Evolutionary conservation across 2,797 vertebrate genomes (phyloP).

Genomic region (Leptatherina wallacei): DNA sequence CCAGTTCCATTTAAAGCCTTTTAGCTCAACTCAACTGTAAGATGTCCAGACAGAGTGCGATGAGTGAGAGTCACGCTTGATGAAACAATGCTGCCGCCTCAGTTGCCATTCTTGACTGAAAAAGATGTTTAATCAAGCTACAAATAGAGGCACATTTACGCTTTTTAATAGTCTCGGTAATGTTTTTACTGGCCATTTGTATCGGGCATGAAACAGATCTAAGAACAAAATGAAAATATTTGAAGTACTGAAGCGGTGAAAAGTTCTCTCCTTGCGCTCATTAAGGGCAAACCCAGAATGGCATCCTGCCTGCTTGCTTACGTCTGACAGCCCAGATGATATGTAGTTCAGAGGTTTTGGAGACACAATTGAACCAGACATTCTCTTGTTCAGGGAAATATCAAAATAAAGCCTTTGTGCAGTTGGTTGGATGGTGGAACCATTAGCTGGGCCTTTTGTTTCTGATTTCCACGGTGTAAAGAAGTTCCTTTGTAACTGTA

Average conservation of each 20-base stretch:
- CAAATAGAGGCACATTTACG: conserved; percentile 37
- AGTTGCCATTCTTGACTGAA: conserved; percentile 50
- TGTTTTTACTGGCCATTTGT: conserved; percentile 71
- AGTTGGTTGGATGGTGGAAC: conserved; percentile 29
- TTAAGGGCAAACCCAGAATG: conserved; percentile 15
- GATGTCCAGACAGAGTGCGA: conserved; percentile 58
- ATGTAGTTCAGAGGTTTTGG: not conserved
- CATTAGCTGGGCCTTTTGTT: conserved; percentile 13
- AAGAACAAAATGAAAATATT: conserved; percentile 37
- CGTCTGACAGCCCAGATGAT: not conserved
- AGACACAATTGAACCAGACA: conserved; percentile 4
- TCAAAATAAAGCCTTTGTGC: conserved; percentile 24
- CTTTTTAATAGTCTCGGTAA: conserved; percentile 45
- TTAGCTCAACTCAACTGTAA: conserved; percentile 60
- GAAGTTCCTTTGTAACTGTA: conserved; percentile 8
- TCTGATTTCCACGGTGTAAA: conserved; percentile 28
- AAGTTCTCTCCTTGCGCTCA: conserved; percentile 1
- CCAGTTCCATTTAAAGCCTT: conserved; percentile 62
- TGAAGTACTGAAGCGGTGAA: conserved; percentile 17
- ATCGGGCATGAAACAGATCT: conserved; percentile 22
- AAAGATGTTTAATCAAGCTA: conserved; percentile 62
- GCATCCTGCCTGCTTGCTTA: conserved; percentile 2
- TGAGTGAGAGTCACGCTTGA: conserved; percentile 61
- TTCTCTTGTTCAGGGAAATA: conserved; percentile 13
- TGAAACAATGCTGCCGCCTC: conserved; percentile 48